These are phyloP conservation scores for Ochropacha duplaris DNA, from an alignment of 2,888 invertebrate genomes.

Conservation along the genomic window DNA sequence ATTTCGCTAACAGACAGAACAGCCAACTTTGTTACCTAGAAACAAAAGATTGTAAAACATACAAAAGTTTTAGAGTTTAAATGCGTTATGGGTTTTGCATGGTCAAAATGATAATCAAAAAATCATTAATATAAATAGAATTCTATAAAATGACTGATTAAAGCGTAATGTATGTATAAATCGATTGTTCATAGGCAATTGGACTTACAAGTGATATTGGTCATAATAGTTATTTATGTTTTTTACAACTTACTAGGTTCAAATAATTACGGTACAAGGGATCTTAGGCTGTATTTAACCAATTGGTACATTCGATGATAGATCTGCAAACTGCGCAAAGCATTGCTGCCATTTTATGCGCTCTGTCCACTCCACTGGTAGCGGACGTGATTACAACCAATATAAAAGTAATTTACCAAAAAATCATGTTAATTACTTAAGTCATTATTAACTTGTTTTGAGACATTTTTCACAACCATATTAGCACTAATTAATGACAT, in stretches of 20 bases:
- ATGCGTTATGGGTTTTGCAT: too few relatives aligned
- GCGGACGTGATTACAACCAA: constrained; percentile 29
- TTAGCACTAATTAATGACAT: neutral
- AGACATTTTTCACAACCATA: neutral
- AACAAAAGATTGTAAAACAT: neutral
- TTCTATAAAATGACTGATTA: too few relatives aligned
- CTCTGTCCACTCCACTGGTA: constrained; percentile 20
- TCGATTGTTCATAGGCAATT: too few relatives aligned
- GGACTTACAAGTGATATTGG: too few relatives aligned
- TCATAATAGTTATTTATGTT: too few relatives aligned
- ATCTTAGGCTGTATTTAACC: constrained; percentile 29
- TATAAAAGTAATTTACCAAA: neutral
- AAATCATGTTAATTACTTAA: constrained; percentile 1
- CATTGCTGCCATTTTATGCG: constrained; percentile 27
- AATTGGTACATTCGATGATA: constrained; percentile 31
- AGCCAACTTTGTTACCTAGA: neutral
- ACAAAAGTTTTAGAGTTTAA: too few relatives aligned
- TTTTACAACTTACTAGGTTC: too few relatives aligned
- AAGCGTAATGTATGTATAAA: too few relatives aligned
- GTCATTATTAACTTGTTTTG: constrained; percentile 2
- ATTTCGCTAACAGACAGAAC: neutral
- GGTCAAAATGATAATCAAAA: too few relatives aligned
- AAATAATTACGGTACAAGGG: neutral
- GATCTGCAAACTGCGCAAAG: constrained; percentile 23
- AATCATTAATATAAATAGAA: too few relatives aligned